These are phyloP conservation scores for Rhinogobius similis DNA, from an alignment of 2,113 vertebrate species.

Conservation along the genomic window DNA sequence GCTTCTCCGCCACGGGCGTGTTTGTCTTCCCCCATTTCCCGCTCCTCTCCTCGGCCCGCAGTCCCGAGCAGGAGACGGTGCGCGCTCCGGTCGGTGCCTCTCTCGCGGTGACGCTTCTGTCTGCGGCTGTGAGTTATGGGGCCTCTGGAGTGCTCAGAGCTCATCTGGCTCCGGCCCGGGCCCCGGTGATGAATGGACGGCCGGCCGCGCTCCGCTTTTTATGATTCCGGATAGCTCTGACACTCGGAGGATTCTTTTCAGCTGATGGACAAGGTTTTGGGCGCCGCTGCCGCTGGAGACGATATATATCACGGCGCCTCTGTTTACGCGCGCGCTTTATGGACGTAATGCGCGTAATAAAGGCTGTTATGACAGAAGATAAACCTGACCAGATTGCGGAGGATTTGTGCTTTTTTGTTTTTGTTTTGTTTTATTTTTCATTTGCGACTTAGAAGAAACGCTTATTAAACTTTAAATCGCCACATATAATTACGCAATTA, in stretches of 20 bases:
- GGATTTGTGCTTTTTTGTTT: background rate
- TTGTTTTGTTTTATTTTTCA: background rate
- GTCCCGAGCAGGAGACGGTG: background rate
- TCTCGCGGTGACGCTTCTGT: background rate
- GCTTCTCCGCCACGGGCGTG: background rate
- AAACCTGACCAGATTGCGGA: background rate
- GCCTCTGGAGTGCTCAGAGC: slow-evolving; percentile 32
- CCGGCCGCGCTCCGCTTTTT: slow-evolving; percentile 2
- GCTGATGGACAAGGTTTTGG: background rate
- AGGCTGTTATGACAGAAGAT: background rate
- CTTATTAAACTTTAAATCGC: background rate
- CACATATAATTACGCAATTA: no score
- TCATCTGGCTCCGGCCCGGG: slow-evolving; percentile 3
- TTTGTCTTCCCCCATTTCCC: background rate
- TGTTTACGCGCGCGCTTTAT: slow-evolving; percentile 13
- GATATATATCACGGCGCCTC: background rate
- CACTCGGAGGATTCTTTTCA: background rate
- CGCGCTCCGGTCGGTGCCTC: background rate
- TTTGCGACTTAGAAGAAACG: background rate
- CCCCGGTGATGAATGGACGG: slow-evolving; percentile 30
- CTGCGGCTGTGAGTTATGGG: slow-evolving; percentile 41
- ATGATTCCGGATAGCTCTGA: slow-evolving; percentile 8
- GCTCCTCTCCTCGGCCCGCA: background rate
- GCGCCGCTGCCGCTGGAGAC: background rate
- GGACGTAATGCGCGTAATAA: background rate